Evolutionary conservation across 2,888 invertebrate genomes (phyloP), one percentile per base, ranked within the genome.

Genomic region (Taphrorychus bicolor): DNA sequence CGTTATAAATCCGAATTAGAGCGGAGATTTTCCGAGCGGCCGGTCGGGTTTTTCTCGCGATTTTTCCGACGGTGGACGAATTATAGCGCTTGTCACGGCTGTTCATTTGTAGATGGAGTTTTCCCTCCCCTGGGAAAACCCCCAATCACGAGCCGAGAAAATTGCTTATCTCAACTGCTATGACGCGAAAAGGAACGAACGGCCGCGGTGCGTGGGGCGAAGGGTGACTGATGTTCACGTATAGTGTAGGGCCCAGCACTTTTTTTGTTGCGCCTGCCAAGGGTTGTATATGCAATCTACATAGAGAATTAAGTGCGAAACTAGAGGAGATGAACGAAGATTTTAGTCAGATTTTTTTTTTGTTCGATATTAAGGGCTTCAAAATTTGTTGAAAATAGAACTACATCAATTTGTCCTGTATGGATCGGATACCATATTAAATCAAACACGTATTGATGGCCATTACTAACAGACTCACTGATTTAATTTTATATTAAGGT

Each of bases 61-160:
- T 69, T 69, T 69, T 69, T 64, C 69, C 59, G 32, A 48, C 60
- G 60, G 63, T 60, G 63, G 83, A 85, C 85, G 85, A 87, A 87
- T 87, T 87, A 87, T 87, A 85, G 86, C 87, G 85, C 87, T 87
- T 87, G 87, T 87, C 87, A 87, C 87, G 87, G 86, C 85, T 86
- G 87, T 87, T 87, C 87, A 87, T 87, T 87, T 87, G 87, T 87
- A 87, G 87, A 87, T 87, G 87, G 87, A 87, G 87, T 87, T 87
- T 86, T 86, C 85, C 62, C 57, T 84, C 87, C 86, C 87, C 76
- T 79, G 86, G 85, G 86, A 83, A 84, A 84, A 85, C 84, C 86
- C 86, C 87, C 87, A 87, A 87, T 87, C 87, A 87, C 86, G 86
- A 87, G 86, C 85, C 85, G 86, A 86, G 87, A 87, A 87, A 87